Conservation (phyloP, 37 sponge, comb jelly and placozoan genomes). For the Crambe crambe region DNA sequence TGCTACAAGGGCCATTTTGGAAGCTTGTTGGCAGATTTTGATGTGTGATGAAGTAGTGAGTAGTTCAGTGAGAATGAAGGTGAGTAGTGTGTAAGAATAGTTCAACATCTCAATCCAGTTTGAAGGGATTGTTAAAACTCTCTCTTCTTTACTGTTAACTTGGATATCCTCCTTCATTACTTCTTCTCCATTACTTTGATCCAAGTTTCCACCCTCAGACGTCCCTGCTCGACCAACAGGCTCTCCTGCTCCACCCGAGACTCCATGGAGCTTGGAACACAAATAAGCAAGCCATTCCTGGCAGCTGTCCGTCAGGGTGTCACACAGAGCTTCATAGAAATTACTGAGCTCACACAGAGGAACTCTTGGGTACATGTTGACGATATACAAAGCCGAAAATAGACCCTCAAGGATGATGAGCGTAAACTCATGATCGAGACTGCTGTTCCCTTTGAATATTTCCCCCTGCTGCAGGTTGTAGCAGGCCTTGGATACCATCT, state of each 20-base stretch:
- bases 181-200: background rate
- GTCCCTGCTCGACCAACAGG: background rate
- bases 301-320: constrained; percentile 35
- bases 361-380: constrained; percentile 5
- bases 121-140: background rate
- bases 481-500: constrained; percentile 33
- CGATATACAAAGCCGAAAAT: constrained; percentile 16
- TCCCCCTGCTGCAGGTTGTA: constrained; percentile 44
- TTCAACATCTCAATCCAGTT: constrained; percentile 34
- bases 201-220: no score
- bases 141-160: background rate
- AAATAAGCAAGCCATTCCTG: constrained; percentile 69
- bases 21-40: constrained; percentile 18
- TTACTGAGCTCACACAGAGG: constrained; percentile 4
- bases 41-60: constrained; percentile 18
- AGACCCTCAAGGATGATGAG: constrained; percentile 54
- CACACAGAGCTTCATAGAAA: constrained; percentile 13
- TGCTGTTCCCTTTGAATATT: constrained; percentile 28
- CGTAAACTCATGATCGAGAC: constrained; percentile 54
- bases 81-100: constrained; percentile 14
- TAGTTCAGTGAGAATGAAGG: constrained; percentile 17
- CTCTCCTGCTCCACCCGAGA: background rate
- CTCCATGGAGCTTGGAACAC: constrained; percentile 62
- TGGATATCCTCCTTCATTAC: background rate
- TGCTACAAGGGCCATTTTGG: constrained; percentile 22